A percentile compares a stretch with the other conserved stretches of the same genome.
phyloP scores from a whole-genome alignment of 2,888 invertebrate species.

The Monochamus alternatus region DNA sequence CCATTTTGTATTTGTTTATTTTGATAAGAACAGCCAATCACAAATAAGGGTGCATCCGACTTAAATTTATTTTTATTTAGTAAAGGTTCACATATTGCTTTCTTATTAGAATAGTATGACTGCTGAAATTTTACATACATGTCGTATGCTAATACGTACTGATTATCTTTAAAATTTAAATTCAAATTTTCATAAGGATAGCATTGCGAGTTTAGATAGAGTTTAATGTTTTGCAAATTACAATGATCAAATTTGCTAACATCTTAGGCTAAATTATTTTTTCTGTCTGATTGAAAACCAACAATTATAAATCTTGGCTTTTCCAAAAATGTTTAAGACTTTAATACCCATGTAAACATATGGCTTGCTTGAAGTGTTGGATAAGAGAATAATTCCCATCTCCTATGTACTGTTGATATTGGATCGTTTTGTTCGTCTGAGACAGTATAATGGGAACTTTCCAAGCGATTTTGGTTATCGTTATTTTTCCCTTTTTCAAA shows the following conservation, averaged over 20 bases:
- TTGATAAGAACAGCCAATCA: too few species aligned
- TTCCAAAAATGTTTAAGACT: not conserved
- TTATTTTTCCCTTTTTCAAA: not conserved
- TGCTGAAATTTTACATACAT: not conserved
- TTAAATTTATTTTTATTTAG: too few species aligned
- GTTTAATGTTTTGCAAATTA: slow-evolving; percentile 62
- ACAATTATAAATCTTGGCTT: slow-evolving; percentile 64
- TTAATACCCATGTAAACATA: too few species aligned
- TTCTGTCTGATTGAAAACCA: slow-evolving; percentile 65
- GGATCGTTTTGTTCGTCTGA: too few species aligned
- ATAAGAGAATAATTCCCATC: too few species aligned
- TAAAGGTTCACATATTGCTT: too few species aligned
- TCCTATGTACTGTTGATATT: too few species aligned
- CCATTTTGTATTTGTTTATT: too few species aligned
- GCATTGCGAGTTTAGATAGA: slow-evolving; percentile 63
- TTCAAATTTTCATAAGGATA: slow-evolving; percentile 61
- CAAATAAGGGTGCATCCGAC: too few species aligned
- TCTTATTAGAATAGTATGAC: not conserved
- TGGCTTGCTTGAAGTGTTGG: too few species aligned
- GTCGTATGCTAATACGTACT: not conserved
- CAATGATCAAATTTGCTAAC: slow-evolving; percentile 55
- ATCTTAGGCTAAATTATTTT: slow-evolving; percentile 56
- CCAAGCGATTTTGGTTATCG: too few species aligned
- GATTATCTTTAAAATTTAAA: not conserved
- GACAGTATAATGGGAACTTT: too few species aligned